A percentile compares a stretch with the other conserved stretches of the same genome.
Conservation (phyloP, 2,888 invertebrate genomes). For the Uloborus plumipes region DNA sequence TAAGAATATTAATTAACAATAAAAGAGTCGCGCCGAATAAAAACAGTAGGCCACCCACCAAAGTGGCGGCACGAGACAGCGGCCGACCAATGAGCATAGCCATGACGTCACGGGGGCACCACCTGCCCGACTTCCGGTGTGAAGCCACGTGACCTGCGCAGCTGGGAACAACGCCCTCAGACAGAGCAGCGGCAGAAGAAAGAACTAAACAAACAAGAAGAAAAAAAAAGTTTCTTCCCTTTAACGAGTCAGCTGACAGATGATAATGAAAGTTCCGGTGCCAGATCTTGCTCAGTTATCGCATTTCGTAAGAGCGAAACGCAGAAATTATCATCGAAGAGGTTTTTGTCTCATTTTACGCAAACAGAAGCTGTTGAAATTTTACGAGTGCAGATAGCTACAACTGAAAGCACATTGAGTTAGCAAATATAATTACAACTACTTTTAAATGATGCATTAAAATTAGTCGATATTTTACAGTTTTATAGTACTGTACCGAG, state of each 20-base stretch:
- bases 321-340: no score
- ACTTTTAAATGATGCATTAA: no score
- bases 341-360: no score
- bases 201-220: constrained; percentile 9
- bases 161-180: constrained; percentile 59
- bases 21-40: background rate
- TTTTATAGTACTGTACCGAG: no score
- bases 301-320: background rate
- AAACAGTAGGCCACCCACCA: constrained; percentile 10
- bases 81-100: constrained; percentile 4
- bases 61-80: background rate
- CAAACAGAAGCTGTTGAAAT: no score
- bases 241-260: constrained; percentile 49
- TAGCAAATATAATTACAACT: no score
- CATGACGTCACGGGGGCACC: constrained; percentile 18
- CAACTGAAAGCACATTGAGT: no score
- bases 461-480: no score
- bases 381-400: no score
- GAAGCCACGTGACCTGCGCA: constrained; percentile 40
- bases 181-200: background rate
- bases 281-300: background rate
- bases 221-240: constrained; percentile 16
- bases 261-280: constrained; percentile 6
- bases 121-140: constrained; percentile 59
- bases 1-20: no score